These are phyloP conservation scores for Hecatera dysodea DNA, from an alignment of 2,888 invertebrate species.

Conservation along the genomic window DNA sequence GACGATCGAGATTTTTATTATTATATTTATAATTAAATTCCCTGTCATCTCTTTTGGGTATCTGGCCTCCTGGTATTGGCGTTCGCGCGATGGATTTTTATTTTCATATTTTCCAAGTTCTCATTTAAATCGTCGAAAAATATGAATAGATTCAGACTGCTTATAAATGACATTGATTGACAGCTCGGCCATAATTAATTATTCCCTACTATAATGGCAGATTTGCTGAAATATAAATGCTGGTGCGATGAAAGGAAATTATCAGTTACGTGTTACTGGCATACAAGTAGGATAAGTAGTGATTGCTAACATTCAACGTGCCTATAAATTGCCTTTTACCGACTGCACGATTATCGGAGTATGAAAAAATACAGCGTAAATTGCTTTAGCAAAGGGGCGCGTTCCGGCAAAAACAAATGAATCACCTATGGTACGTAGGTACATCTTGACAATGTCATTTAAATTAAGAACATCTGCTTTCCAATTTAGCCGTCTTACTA, in stretches of 20 bases:
- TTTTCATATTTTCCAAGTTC: constrained; percentile 76
- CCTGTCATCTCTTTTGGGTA: constrained; percentile 87
- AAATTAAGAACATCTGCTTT: not conserved
- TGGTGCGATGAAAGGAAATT: constrained; percentile 27
- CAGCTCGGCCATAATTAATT: constrained; percentile 27
- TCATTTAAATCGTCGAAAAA: constrained; percentile 75
- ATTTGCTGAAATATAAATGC: constrained; percentile 29
- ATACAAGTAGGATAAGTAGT: constrained; percentile 21
- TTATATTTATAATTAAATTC: constrained; percentile 91
- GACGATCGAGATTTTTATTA: constrained; percentile 87
- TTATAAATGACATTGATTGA: constrained; percentile 67
- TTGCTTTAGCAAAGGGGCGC: not conserved
- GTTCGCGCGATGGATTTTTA: constrained; percentile 84
- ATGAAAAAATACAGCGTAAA: constrained; percentile 31
- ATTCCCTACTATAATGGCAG: constrained; percentile 33
- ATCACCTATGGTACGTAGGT: not conserved
- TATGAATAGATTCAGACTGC: constrained; percentile 51
- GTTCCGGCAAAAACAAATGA: constrained; percentile 6
- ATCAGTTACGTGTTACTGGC: constrained; percentile 25
- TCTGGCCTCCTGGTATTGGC: constrained; percentile 88
- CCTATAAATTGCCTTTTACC: constrained; percentile 29
- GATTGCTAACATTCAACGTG: constrained; percentile 9
- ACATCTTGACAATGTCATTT: constrained; percentile 16
- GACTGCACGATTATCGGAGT: constrained; percentile 22
- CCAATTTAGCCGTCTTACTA: not conserved